phyloP scores from a whole-genome alignment of 2,797 vertebrate species.

The Lemur catta region DNA sequence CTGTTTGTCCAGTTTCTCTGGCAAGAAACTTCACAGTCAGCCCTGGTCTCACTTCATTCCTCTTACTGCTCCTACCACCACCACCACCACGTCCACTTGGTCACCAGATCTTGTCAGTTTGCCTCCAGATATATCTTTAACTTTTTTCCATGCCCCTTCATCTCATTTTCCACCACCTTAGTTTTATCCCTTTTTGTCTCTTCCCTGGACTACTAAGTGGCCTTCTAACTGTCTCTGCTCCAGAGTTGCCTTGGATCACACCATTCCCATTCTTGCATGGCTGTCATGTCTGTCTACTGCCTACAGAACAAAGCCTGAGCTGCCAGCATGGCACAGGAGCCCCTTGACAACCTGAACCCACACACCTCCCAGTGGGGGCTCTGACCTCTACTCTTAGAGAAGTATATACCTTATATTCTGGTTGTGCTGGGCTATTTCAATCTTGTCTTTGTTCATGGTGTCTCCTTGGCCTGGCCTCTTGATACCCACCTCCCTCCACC shows the following conservation, averaged over 20 bases:
- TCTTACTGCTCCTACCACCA: neutral
- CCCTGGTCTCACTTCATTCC: neutral
- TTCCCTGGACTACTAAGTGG: neutral
- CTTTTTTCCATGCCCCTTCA: neutral
- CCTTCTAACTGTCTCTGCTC: neutral
- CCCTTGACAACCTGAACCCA: neutral
- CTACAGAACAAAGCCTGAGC: neutral
- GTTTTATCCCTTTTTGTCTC: neutral
- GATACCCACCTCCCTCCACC: neutral
- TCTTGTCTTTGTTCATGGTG: neutral
- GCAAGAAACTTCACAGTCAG: neutral
- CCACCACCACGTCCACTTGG: neutral
- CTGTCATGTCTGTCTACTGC: neutral
- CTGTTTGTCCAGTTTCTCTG: neutral
- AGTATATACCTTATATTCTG: neutral
- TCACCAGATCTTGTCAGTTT: neutral
- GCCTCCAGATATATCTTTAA: neutral
- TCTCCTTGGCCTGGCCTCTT: neutral
- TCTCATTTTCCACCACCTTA: neutral
- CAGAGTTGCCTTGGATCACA: neutral
- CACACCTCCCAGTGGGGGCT: neutral
- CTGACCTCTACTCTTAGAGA: neutral
- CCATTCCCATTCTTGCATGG: neutral
- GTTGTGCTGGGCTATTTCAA: neutral
- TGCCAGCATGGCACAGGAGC: neutral